Conservation (phyloP, 2,113 vertebrate genomes). For the Nycticorax nycticorax region DNA sequence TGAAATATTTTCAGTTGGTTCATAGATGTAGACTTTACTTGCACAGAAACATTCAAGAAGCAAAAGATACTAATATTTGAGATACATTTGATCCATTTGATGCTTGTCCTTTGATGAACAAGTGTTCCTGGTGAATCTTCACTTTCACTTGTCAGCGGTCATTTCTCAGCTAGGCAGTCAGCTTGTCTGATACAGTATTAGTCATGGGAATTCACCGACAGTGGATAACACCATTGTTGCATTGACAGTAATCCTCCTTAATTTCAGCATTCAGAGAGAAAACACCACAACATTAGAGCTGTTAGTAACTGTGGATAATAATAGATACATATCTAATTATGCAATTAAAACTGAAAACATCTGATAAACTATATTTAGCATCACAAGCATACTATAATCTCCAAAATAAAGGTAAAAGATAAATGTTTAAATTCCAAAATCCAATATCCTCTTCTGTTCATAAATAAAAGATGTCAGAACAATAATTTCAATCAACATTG, state of each 20-base stretch:
- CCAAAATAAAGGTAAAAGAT: not conserved
- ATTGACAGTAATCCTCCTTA: not conserved
- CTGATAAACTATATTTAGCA: not conserved
- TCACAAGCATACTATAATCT: not conserved
- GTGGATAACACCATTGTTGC: not conserved
- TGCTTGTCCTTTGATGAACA: not conserved
- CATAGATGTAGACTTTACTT: not conserved
- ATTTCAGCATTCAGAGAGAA: not conserved
- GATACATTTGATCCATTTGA: not conserved
- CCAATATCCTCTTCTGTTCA: not conserved
- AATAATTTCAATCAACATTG: not conserved
- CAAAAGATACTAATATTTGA: not conserved
- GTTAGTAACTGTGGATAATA: not conserved
- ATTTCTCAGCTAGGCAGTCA: not conserved
- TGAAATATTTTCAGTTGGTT: not conserved
- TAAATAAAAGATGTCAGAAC: not conserved
- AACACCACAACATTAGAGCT: not conserved
- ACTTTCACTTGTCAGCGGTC: not conserved
- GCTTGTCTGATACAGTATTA: not conserved
- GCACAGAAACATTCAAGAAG: not conserved
- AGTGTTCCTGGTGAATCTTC: not conserved
- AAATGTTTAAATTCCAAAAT: not conserved
- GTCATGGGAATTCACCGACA: not conserved
- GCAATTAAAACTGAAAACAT: not conserved
- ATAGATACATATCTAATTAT: not conserved